phyloP scores from a whole-genome alignment of 2,113 vertebrate species.

The Nibea albiflora region DNA sequence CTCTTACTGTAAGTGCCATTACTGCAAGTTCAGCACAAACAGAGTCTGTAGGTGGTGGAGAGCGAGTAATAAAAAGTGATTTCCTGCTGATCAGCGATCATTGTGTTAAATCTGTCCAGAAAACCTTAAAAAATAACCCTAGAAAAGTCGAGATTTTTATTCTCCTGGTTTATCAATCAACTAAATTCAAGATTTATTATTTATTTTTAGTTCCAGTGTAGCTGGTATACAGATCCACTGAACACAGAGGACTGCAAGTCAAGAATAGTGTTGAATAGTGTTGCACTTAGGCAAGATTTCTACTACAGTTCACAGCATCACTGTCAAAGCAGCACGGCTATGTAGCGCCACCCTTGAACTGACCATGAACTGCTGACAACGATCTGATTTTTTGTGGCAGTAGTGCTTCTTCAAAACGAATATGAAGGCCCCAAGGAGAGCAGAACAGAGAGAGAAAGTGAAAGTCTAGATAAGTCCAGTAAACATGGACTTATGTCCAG shows the following conservation, averaged over 20 bases:
- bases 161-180: conserved; percentile 2
- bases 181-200: not conserved
- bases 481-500: not conserved
- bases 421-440: not conserved
- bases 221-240: not conserved
- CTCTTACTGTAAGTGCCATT: not conserved
- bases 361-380: conserved; percentile 17
- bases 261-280: not conserved
- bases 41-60: not conserved
- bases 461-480: conserved; percentile 19
- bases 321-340: not conserved
- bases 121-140: not conserved
- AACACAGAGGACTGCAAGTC: not conserved
- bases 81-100: not conserved
- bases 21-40: conserved; percentile 34
- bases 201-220: not conserved
- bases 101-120: not conserved
- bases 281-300: too few relatives aligned
- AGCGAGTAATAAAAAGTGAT: not conserved
- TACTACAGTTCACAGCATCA: not conserved
- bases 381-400: not conserved
- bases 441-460: conserved; percentile 47
- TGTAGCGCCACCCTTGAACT: not conserved
- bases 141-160: not conserved
- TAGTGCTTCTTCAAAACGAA: not conserved